These are phyloP conservation scores for Plutella xylostella DNA, from an alignment of 2,888 invertebrate genomes.

Conservation along the genomic window DNA sequence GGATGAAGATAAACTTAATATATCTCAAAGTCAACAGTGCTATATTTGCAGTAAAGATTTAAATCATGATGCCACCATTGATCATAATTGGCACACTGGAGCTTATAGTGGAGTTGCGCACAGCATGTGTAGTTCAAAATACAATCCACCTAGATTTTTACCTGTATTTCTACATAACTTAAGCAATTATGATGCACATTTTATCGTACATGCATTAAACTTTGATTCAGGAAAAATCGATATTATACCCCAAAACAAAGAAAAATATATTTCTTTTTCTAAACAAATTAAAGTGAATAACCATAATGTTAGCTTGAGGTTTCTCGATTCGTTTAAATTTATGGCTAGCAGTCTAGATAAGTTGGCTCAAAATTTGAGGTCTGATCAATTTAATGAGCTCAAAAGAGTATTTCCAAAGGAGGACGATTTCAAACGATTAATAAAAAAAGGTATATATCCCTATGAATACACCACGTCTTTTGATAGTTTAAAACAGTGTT, in stretches of 20 bases:
- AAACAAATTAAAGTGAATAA: slow-evolving; percentile 18
- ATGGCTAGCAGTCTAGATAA: slow-evolving; percentile 13
- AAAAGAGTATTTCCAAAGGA: slow-evolving; percentile 7
- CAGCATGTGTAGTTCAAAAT: slow-evolving; percentile 20
- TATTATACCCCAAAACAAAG: slow-evolving; percentile 24
- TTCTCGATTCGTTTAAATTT: slow-evolving; percentile 18
- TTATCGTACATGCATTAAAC: slow-evolving; percentile 24
- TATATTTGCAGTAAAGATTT: slow-evolving; percentile 18
- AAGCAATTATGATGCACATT: slow-evolving; percentile 25
- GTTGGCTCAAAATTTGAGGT: slow-evolving; percentile 12
- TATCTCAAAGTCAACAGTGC: slow-evolving; percentile 10
- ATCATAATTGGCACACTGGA: slow-evolving; percentile 21
- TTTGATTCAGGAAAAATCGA: slow-evolving; percentile 17
- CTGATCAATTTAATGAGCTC: slow-evolving; percentile 12
- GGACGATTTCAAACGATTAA: slow-evolving; percentile 12
- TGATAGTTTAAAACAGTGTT: too few species aligned
- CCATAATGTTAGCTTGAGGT: slow-evolving; percentile 10
- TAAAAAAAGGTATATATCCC: slow-evolving; percentile 20
- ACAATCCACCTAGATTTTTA: slow-evolving; percentile 15
- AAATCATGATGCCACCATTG: slow-evolving; percentile 11
- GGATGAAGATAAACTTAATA: slow-evolving; percentile 6
- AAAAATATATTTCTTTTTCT: slow-evolving; percentile 27
- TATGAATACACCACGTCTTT: slow-evolving; percentile 20
- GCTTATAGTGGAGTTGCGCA: slow-evolving; percentile 22
- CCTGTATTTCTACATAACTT: slow-evolving; percentile 23